Percentiles rank a stretch among this genome's conserved stretches.
Conservation (phyloP, 2,888 invertebrate genomes). For the Phyto melanocephala region DNA sequence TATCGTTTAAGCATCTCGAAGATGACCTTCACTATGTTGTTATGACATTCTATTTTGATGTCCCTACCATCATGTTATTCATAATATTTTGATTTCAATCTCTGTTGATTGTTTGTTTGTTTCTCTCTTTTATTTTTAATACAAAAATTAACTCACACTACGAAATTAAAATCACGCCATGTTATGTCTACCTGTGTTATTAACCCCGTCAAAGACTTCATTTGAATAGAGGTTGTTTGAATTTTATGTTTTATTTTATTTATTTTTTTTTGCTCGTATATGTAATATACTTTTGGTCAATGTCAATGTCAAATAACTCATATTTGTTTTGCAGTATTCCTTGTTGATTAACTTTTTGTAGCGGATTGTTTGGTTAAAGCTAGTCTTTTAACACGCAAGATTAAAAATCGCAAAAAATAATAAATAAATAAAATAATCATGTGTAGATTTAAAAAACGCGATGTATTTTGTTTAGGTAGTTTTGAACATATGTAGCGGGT, state of each 20-base stretch:
- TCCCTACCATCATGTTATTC: conserved; percentile 48
- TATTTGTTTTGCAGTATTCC: conserved; percentile 18
- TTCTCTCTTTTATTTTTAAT: conserved; percentile 6
- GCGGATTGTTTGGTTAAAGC: background rate
- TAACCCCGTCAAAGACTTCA: conserved; percentile 28
- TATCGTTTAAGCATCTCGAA: conserved; percentile 12
- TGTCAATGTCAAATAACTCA: conserved; percentile 73
- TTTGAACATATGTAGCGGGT: no score
- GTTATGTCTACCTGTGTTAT: conserved; percentile 11
- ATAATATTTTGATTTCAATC: conserved; percentile 49
- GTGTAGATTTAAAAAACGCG: background rate
- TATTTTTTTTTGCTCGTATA: background rate
- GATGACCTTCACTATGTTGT: conserved; percentile 72
- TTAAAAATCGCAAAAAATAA: background rate
- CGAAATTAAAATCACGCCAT: conserved; percentile 42
- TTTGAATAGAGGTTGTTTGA: background rate
- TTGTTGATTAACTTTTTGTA: background rate
- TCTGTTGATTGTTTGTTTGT: conserved; percentile 9
- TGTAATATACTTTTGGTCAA: conserved; percentile 73
- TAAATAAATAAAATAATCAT: no score
- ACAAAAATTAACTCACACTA: no score
- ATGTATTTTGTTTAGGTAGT: background rate
- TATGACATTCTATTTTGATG: background rate
- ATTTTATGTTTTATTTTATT: background rate
- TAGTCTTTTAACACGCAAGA: conserved; percentile 4